Conservation (phyloP, 2,113 vertebrate genomes). For the Strigops habroptila region DNA sequence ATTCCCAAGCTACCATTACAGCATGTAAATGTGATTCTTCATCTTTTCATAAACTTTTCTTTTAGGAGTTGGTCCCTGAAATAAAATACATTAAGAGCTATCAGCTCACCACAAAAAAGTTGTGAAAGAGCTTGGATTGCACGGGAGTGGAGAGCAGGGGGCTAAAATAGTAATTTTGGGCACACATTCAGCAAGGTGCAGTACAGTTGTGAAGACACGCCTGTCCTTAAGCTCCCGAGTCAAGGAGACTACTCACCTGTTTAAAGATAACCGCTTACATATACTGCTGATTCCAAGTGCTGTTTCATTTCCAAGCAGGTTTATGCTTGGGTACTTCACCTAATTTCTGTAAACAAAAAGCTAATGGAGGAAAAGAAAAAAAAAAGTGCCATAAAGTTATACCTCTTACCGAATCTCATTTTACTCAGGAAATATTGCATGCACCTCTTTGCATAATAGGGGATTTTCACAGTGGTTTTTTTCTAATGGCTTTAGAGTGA, state of each 20-base stretch:
- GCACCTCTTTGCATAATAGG: conserved; percentile 62
- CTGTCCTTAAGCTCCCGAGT: background rate
- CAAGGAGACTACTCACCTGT: background rate
- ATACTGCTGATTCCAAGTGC: background rate
- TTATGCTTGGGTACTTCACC: conserved; percentile 31
- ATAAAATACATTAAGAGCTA: background rate
- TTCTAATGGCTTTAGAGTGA: conserved; percentile 53
- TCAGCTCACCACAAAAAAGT: background rate
- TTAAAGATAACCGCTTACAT: background rate
- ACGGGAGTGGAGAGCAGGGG: background rate
- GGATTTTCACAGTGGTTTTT: conserved; percentile 64
- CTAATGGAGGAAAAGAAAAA: background rate
- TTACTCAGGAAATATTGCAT: conserved; percentile 64
- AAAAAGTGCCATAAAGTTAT: background rate
- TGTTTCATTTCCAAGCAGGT: conserved; percentile 39
- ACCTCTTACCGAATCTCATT: conserved; percentile 42
- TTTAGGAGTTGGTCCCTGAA: background rate
- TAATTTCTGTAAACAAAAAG: conserved; percentile 55
- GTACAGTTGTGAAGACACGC: background rate
- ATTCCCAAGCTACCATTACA: background rate
- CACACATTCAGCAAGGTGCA: background rate
- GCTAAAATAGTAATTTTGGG: background rate
- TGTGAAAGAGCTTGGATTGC: background rate
- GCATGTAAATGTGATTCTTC: background rate
- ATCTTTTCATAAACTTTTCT: background rate